These are phyloP conservation scores for Mirza zaza DNA, from an alignment of 2,113 vertebrate genomes.

Conservation along the genomic window DNA sequence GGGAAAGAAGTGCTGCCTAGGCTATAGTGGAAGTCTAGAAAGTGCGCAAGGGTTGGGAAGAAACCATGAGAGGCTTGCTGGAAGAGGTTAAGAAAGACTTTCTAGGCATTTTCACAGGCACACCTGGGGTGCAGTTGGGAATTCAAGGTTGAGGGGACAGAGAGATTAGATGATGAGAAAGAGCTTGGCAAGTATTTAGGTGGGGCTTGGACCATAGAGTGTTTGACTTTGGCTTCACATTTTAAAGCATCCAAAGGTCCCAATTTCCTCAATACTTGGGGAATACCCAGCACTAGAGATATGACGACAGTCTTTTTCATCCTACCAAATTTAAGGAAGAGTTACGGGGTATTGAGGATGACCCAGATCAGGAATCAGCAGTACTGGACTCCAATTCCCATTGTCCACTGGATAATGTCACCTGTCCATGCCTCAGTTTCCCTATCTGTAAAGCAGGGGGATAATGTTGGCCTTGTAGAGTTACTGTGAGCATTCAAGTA, in stretches of 20 bases:
- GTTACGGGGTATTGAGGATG: fast-evolving
- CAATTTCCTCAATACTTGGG: not conserved
- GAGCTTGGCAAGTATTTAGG: fast-evolving
- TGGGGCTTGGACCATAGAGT: not conserved
- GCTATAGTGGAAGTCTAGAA: not conserved
- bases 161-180: not conserved
- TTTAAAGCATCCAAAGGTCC: not conserved
- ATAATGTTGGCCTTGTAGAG: not conserved
- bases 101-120: not conserved
- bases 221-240: not conserved
- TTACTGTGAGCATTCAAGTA: not conserved
- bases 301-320: not conserved
- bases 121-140: too few species aligned
- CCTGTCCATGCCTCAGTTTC: not conserved
- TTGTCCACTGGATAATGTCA: fast-evolving
- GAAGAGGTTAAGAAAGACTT: not conserved
- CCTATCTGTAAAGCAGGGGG: not conserved
- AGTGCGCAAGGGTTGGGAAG: not conserved
- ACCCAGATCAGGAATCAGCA: not conserved
- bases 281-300: not conserved
- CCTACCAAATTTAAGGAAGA: not conserved
- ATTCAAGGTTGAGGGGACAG: not conserved
- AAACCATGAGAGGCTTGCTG: not conserved
- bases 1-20: not conserved
- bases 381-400: not conserved